These are phyloP conservation scores for Prorops nasuta DNA, from an alignment of 1,140 invertebrate species.

Conservation along the genomic window DNA sequence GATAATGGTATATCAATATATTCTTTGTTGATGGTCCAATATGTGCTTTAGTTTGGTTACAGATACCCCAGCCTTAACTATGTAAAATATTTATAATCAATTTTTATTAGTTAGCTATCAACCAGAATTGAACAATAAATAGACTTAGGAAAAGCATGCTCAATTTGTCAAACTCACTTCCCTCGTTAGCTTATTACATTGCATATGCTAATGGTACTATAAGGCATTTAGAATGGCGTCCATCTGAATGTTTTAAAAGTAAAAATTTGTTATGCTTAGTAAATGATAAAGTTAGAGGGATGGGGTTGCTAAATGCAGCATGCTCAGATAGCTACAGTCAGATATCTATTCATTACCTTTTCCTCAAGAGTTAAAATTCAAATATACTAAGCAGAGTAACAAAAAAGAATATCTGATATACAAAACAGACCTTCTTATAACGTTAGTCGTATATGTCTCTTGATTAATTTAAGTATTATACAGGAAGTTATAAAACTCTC, in stretches of 20 bases:
- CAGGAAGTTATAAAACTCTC: too few species aligned
- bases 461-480: too few species aligned
- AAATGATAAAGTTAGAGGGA: constrained; percentile 40
- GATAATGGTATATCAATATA: constrained; percentile 42
- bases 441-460: constrained; percentile 45
- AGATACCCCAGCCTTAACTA: constrained; percentile 53
- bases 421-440: constrained; percentile 42
- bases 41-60: constrained; percentile 61
- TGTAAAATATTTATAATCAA: constrained; percentile 41
- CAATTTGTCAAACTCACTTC: constrained; percentile 5
- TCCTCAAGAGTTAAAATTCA: constrained; percentile 44
- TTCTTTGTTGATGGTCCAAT: constrained; percentile 66
- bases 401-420: constrained; percentile 44
- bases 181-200: constrained; percentile 57
- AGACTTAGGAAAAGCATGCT: constrained; percentile 43
- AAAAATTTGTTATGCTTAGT: constrained; percentile 32
- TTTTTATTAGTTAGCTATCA: constrained; percentile 60
- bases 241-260: constrained; percentile 65
- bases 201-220: constrained; percentile 66
- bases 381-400: constrained; percentile 3
- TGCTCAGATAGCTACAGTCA: constrained; percentile 64
- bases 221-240: constrained; percentile 74
- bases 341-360: constrained; percentile 64
- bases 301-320: constrained; percentile 70
- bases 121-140: constrained; percentile 50